Percentiles rank a stretch among this genome's conserved stretches.
Conservation (phyloP, 2,797 vertebrate species). For the Pseudochaenichthys georgianus region DNA sequence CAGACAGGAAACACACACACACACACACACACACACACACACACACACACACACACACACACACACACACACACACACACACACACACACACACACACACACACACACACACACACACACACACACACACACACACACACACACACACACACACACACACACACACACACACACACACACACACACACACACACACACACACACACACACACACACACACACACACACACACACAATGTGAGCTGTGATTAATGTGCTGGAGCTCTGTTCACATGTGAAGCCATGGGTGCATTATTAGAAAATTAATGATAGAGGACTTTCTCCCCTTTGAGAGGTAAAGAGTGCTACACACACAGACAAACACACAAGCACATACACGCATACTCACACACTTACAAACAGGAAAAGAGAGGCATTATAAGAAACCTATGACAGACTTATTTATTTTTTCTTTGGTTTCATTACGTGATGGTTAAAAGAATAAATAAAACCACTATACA, state of each 20-base stretch:
- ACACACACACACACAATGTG: background rate
- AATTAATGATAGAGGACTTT: constrained; percentile 73
- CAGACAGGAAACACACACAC: constrained; percentile 26
- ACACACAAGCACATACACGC: constrained; percentile 12
- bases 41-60: background rate
- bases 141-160: too few relatives aligned
- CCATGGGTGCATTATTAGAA: constrained; percentile 65
- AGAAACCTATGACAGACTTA: constrained; percentile 43
- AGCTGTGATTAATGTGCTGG: constrained; percentile 67
- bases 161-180: too few relatives aligned
- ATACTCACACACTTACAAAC: constrained; percentile 21
- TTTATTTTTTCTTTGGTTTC: constrained; percentile 45
- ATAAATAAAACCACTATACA: background rate
- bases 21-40: constrained; percentile 30
- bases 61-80: constrained; percentile 12
- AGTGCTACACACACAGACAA: constrained; percentile 24
- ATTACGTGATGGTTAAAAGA: constrained; percentile 42
- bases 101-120: too few relatives aligned
- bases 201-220: constrained; percentile 11
- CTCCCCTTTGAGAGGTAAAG: constrained; percentile 55
- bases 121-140: too few relatives aligned
- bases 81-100: constrained; percentile 4
- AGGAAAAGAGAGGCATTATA: constrained; percentile 30
- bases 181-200: constrained; percentile 1
- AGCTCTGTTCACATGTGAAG: constrained; percentile 63